These are phyloP conservation scores for Sitophilus oryzae DNA, from an alignment of 1,140 invertebrate species.

Conservation along the genomic window DNA sequence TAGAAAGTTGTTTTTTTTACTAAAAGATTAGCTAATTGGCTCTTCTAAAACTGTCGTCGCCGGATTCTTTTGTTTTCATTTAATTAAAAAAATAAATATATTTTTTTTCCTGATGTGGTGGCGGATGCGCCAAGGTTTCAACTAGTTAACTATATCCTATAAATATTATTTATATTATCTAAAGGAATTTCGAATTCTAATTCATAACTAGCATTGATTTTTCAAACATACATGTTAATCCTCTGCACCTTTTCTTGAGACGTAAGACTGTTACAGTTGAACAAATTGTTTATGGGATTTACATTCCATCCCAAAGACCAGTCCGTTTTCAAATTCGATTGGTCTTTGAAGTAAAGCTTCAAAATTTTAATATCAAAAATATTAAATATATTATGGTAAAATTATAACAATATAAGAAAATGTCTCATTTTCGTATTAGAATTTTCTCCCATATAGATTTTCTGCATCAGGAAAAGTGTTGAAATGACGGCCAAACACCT, in stretches of 20 bases:
- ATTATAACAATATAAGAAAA: neutral
- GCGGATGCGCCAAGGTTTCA: too few species aligned
- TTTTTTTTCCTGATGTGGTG: too few species aligned
- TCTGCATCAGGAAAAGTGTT: slow-evolving; percentile 71
- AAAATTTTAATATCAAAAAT: slow-evolving; percentile 60
- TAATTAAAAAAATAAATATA: too few species aligned
- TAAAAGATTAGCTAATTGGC: too few species aligned
- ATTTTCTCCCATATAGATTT: slow-evolving; percentile 57
- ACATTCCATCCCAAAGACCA: slow-evolving; percentile 44
- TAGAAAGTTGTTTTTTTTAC: too few species aligned
- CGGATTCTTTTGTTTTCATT: too few species aligned
- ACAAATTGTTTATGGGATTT: slow-evolving; percentile 68
- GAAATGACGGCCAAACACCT: slow-evolving; percentile 60
- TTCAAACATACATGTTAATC: too few species aligned
- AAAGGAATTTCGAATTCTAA: slow-evolving; percentile 64
- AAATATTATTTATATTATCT: slow-evolving; percentile 8
- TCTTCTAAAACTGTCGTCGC: too few species aligned
- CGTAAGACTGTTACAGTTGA: slow-evolving; percentile 64
- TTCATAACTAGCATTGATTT: too few species aligned
- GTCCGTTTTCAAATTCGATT: slow-evolving; percentile 69
- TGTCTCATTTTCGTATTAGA: slow-evolving; percentile 4
- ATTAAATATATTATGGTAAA: too few species aligned
- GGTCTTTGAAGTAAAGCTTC: slow-evolving; percentile 69
- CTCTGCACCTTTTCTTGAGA: too few species aligned
- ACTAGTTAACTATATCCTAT: too few species aligned